phyloP scores from a whole-genome alignment of 2,113 vertebrate species.

The Anoplopoma fimbria region DNA sequence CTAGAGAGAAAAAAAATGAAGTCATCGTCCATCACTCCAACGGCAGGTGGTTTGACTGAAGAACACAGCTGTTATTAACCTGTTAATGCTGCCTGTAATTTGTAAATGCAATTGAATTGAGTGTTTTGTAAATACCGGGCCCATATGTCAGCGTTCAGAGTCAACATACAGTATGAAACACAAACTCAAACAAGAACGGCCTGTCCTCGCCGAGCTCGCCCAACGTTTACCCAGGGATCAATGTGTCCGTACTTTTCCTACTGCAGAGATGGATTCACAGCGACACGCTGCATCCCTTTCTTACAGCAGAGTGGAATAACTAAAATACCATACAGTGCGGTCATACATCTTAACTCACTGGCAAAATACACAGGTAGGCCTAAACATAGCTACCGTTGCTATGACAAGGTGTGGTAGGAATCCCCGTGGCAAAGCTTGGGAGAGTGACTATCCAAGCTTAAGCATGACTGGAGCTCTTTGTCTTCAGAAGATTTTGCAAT shows the following conservation, averaged over 20 bases:
- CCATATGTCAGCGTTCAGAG: constrained; percentile 12
- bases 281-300: not conserved
- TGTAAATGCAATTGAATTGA: constrained; percentile 30
- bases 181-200: not conserved
- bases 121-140: constrained; percentile 28
- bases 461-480: constrained; percentile 59
- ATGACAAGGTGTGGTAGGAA: constrained; percentile 67
- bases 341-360: constrained; percentile 46
- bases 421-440: constrained; percentile 25
- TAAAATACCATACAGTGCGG: constrained; percentile 47
- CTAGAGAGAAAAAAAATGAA: not conserved
- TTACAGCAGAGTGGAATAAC: not conserved
- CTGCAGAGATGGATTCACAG: not conserved
- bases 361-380: constrained; percentile 60
- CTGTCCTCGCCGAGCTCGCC: constrained; percentile 16
- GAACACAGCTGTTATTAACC: constrained; percentile 21
- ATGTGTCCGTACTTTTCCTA: constrained; percentile 32
- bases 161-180: constrained; percentile 41
- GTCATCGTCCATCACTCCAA: constrained; percentile 1
- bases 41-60: constrained; percentile 18
- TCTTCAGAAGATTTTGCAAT: constrained; percentile 61
- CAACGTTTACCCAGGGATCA: constrained; percentile 51
- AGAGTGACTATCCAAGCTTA: constrained; percentile 38
- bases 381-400: constrained; percentile 82
- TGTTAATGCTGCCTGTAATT: constrained; percentile 28